phyloP scores from a whole-genome alignment of 1,140 invertebrate species.

The Micrasema minimum region DNA sequence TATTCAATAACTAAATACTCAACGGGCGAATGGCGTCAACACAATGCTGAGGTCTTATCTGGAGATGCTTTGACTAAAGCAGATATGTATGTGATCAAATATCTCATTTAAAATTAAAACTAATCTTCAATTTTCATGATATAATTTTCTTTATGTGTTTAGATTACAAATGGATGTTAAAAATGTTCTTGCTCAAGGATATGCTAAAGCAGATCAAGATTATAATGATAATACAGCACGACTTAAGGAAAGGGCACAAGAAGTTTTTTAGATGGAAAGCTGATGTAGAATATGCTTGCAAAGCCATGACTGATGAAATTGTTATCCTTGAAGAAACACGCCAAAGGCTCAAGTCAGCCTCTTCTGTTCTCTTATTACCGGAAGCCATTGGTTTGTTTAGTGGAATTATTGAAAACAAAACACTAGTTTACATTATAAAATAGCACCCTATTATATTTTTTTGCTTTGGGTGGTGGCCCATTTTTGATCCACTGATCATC shows the following conservation, averaged over 20 bases:
- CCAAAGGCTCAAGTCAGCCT: slow-evolving; percentile 72
- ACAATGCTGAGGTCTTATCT: slow-evolving; percentile 71
- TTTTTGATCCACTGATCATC: too few relatives aligned
- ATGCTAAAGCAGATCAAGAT: slow-evolving; percentile 71
- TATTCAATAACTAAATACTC: slow-evolving; percentile 79
- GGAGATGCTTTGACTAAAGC: slow-evolving; percentile 61
- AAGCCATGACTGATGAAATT: slow-evolving; percentile 75
- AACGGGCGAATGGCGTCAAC: slow-evolving; percentile 74
- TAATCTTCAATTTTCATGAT: slow-evolving; percentile 8
- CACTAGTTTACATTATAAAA: neutral
- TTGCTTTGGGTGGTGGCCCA: too few relatives aligned
- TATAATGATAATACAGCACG: slow-evolving; percentile 74
- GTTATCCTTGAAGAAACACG: slow-evolving; percentile 72
- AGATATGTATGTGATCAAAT: slow-evolving; percentile 45
- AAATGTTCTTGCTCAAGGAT: slow-evolving; percentile 70
- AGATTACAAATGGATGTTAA: slow-evolving; percentile 68
- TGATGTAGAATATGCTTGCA: slow-evolving; percentile 73
- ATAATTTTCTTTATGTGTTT: slow-evolving; percentile 39
- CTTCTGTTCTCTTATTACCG: slow-evolving; percentile 71
- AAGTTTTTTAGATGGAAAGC: slow-evolving; percentile 77
- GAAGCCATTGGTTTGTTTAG: slow-evolving; percentile 68
- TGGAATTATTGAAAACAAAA: neutral
- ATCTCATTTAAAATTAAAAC: too few relatives aligned
- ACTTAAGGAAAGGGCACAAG: slow-evolving; percentile 70
- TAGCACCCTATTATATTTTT: neutral